Conservation (phyloP, 2,113 vertebrate species). For the Oceanites oceanicus region DNA sequence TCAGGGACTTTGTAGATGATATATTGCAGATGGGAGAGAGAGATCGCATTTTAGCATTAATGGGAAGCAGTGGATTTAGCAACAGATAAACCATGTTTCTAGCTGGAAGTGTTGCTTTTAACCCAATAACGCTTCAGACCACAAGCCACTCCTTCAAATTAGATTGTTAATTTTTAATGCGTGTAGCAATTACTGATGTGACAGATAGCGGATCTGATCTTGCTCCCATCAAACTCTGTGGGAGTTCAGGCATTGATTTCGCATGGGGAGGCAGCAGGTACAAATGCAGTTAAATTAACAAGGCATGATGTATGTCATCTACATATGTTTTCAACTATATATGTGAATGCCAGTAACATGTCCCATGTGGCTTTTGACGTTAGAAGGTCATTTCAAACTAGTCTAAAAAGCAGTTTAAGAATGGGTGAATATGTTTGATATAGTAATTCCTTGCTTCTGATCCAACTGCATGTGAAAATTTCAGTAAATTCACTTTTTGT, state of each 20-base stretch:
- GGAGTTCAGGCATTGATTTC: neutral
- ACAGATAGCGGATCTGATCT: conserved; percentile 28
- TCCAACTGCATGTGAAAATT: neutral
- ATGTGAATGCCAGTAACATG: neutral
- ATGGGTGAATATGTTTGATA: neutral
- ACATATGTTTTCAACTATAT: fast-evolving
- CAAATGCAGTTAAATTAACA: neutral
- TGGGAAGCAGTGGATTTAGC: conserved; percentile 21
- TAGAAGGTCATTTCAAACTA: neutral
- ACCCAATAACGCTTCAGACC: neutral
- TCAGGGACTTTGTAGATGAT: conserved; percentile 9
- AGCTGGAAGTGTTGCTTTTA: neutral
- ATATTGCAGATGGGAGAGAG: neutral
- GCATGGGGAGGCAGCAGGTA: neutral
- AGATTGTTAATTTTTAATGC: conserved; percentile 48
- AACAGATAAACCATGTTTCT: neutral
- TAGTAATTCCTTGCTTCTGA: neutral
- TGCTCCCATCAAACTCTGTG: neutral
- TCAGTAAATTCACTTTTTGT: neutral
- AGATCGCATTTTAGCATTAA: neutral
- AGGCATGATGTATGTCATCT: neutral
- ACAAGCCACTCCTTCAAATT: conserved; percentile 24
- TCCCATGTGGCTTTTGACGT: neutral
- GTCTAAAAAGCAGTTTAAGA: neutral
- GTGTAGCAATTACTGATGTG: conserved; percentile 18